A percentile compares a stretch with the other conserved stretches of the same genome.
These are phyloP conservation scores for Anarrhichthys ocellatus DNA, from an alignment of 2,113 vertebrate genomes.

Conservation along the genomic window DNA sequence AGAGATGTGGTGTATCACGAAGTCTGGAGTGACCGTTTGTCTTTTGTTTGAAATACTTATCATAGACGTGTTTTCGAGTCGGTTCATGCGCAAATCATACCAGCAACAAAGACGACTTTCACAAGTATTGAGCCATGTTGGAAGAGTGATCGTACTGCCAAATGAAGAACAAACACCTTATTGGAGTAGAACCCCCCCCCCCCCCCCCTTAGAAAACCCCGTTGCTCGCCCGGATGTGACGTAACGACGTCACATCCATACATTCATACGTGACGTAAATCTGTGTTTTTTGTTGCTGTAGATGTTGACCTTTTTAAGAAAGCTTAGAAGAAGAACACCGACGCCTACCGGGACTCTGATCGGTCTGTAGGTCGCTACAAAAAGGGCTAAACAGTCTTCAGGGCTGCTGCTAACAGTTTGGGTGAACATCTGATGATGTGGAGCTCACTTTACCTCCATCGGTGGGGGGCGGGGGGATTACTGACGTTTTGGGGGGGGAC, in stretches of 20 bases:
- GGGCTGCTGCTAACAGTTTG: constrained; percentile 66
- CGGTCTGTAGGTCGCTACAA: constrained; percentile 67
- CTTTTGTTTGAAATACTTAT: constrained; percentile 44
- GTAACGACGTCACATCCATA: no score
- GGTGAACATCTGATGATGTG: constrained; percentile 41
- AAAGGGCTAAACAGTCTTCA: constrained; percentile 77
- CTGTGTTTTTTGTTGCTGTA: constrained; percentile 56
- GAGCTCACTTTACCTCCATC: constrained; percentile 40
- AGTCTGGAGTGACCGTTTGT: constrained; percentile 45
- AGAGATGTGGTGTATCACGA: constrained; percentile 4
- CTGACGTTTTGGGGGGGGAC: background rate
- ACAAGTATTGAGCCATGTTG: constrained; percentile 71
- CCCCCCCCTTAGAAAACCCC: constrained; percentile 8
- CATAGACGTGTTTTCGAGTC: constrained; percentile 40
- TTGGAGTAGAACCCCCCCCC: constrained; percentile 37
- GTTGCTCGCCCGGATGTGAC: constrained; percentile 62
- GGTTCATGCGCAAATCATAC: constrained; percentile 66
- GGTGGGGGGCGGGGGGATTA: constrained; percentile 4
- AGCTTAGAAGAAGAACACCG: constrained; percentile 43
- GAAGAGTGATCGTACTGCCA: constrained; percentile 73
- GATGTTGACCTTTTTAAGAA: constrained; percentile 57
- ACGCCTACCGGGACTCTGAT: constrained; percentile 41
- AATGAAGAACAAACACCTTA: constrained; percentile 79
- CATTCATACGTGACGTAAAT: constrained; percentile 62
- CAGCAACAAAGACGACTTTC: constrained; percentile 71